These are phyloP conservation scores for Corella eumyota DNA, from an alignment of 23 tunicate genomes.

Conservation along the genomic window DNA sequence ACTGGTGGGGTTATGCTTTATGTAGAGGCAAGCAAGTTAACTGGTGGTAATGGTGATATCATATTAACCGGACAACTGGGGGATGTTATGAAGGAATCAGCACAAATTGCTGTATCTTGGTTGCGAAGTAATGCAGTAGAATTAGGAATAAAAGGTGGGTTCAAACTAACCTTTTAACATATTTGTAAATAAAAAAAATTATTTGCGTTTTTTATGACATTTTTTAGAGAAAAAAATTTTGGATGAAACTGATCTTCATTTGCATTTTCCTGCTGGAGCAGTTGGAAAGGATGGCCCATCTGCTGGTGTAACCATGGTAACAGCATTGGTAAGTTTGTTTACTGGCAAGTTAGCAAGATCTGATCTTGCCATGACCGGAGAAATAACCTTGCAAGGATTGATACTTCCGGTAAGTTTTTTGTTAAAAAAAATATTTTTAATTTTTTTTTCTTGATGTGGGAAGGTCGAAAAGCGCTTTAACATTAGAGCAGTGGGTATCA, in stretches of 20 bases:
- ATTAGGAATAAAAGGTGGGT: slow-evolving; percentile 21
- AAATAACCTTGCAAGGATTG: slow-evolving; percentile 43
- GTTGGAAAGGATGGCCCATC: slow-evolving; percentile 72
- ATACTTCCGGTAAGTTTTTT: slow-evolving; percentile 40
- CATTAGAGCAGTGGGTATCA: too few relatives aligned
- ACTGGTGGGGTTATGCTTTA: slow-evolving; percentile 46
- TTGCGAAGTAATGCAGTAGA: slow-evolving; percentile 27
- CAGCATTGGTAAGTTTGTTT: slow-evolving; percentile 37
- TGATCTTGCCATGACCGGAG: slow-evolving; percentile 62
- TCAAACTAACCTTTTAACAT: slow-evolving; percentile 2
- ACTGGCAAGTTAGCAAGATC: slow-evolving; percentile 42
- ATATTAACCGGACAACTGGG: slow-evolving; percentile 63
- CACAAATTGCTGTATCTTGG: slow-evolving; percentile 49
- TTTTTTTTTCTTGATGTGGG: too few relatives aligned
- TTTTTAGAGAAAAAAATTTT: slow-evolving; percentile 1
- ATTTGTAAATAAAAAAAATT: neutral
- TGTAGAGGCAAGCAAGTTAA: slow-evolving; percentile 40
- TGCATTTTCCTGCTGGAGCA: slow-evolving; percentile 67
- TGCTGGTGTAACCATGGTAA: slow-evolving; percentile 60
- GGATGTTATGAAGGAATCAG: slow-evolving; percentile 67
- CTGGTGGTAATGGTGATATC: slow-evolving; percentile 18
- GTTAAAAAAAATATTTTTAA: neutral
- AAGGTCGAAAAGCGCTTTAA: too few relatives aligned
- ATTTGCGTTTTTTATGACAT: neutral
- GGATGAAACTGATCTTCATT: slow-evolving; percentile 32